Percentiles rank a stretch among this genome's conserved stretches.
These are phyloP conservation scores for Drosophila mojavensis DNA, from an alignment of 1,140 invertebrate species.

Conservation along the genomic window DNA sequence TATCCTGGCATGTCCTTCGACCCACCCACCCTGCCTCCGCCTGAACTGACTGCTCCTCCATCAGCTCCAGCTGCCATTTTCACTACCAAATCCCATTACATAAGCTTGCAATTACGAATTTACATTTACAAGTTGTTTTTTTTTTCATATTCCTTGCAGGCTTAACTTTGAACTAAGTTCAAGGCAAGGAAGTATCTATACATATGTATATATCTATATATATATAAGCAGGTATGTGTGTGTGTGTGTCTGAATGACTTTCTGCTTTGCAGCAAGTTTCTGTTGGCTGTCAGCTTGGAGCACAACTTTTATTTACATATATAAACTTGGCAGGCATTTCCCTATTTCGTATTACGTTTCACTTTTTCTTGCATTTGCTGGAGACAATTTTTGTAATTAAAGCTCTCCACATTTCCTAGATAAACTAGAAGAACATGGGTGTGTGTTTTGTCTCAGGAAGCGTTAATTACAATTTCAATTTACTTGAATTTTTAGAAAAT, in stretches of 20 bases:
- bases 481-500: too few relatives aligned
- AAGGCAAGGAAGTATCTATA: not conserved
- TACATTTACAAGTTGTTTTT: constrained; percentile 19
- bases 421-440: too few relatives aligned
- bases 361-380: constrained; percentile 11
- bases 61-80: constrained; percentile 4
- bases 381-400: constrained; percentile 12
- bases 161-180: constrained; percentile 45
- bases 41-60: not conserved
- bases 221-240: too few relatives aligned
- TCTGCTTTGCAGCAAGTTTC: constrained; percentile 18
- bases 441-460: too few relatives aligned
- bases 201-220: too few relatives aligned
- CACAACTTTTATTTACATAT: constrained; percentile 30
- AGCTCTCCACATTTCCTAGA: not conserved
- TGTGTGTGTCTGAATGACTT: constrained; percentile 21
- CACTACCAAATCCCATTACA: constrained; percentile 42
- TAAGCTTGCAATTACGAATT: constrained; percentile 50
- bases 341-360: not conserved
- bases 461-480: too few relatives aligned
- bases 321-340: constrained; percentile 10
- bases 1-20: not conserved
- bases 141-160: constrained; percentile 33
- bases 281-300: constrained; percentile 11
- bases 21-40: not conserved